Evolutionary conservation across 64 coral and sea anemone genomes (phyloP), one percentile per base, ranked within the genome.

Genomic region (Stichodactyla helianthus): DNA sequence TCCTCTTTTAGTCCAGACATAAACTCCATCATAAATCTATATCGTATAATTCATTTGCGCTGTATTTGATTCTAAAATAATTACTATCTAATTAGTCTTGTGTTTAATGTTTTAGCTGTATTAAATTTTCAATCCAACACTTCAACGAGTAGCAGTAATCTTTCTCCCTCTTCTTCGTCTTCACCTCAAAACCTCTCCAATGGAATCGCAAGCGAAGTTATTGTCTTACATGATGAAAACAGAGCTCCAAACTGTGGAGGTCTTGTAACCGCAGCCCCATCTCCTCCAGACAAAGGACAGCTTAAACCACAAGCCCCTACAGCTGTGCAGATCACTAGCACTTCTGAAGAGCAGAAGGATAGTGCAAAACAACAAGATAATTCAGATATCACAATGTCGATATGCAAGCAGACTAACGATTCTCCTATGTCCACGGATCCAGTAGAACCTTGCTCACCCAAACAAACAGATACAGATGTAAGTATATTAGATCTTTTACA

Each of bases 231-330:
- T 51, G 53, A 17, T 86, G 80, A 61, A 1, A 27, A 76, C 20
- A 82, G 81, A 11, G 10, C 23, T 17, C 35, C 87, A 79, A 63
- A 82, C 8, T 25, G 44, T 84, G 94, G 94, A 86, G 94, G 94
- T 10, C 94, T 97, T 28, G 94, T 93, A 3, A 97, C 84, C 71
- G 94, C 88, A 12, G 94, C 94, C 17, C 91, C 88, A 15, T 97
- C 94, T 57, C 91, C 94, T 22, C 88, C 91, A 53, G 83, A 90
- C 54, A 20, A 85, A 79, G 77, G 86, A 50, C 35, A 74, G 4
- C 25, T 27, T 31, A 27, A 74, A 2, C 62, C 62, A 65, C 62
- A 65, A 31, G 12, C 55, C 55, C 14, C 68, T 74, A 11, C 68
- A 27, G 7, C 25, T 68, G 63, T 68, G 19, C 7, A 20, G n/a